These are phyloP conservation scores for Onychostoma macrolepis DNA, from an alignment of 2,113 vertebrate genomes.

Conservation along the genomic window DNA sequence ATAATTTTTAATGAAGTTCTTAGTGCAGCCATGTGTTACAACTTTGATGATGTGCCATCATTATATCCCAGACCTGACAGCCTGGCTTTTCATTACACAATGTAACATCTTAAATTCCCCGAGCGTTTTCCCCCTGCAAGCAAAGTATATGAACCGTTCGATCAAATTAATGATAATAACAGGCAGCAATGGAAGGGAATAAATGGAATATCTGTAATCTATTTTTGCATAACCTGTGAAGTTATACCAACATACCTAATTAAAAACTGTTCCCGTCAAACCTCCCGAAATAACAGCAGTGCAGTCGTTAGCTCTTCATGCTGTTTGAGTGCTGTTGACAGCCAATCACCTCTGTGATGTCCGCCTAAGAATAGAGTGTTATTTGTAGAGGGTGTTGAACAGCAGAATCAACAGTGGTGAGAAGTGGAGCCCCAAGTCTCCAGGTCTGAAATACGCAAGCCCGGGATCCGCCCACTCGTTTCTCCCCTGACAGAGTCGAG, in stretches of 20 bases:
- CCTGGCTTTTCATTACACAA: conserved; percentile 22
- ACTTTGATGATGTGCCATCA: conserved; percentile 26
- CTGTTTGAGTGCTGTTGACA: conserved; percentile 25
- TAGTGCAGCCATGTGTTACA: conserved; percentile 30
- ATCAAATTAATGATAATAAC: conserved; percentile 16
- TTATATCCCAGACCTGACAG: conserved; percentile 34
- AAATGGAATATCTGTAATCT: conserved; percentile 4
- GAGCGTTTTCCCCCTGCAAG: neutral
- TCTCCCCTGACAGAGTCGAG: conserved; percentile 52
- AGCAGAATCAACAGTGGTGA: conserved; percentile 39
- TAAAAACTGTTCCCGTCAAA: conserved; percentile 15
- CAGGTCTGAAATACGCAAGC: conserved; percentile 51
- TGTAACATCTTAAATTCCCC: neutral
- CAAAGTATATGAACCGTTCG: neutral
- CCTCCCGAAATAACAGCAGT: conserved; percentile 26
- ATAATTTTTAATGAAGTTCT: conserved; percentile 38
- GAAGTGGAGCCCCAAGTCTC: conserved; percentile 35
- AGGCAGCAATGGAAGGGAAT: neutral
- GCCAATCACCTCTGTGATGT: conserved; percentile 34
- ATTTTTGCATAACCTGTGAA: conserved; percentile 10
- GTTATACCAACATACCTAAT: conserved; percentile 21
- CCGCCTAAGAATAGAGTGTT: conserved; percentile 37
- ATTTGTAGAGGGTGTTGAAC: conserved; percentile 38
- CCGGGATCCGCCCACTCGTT: conserved; percentile 48
- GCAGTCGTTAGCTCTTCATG: conserved; percentile 14